Base-by-base conservation (phyloP, 1,140 invertebrate genomes). In the Zophobas morio region DNA sequence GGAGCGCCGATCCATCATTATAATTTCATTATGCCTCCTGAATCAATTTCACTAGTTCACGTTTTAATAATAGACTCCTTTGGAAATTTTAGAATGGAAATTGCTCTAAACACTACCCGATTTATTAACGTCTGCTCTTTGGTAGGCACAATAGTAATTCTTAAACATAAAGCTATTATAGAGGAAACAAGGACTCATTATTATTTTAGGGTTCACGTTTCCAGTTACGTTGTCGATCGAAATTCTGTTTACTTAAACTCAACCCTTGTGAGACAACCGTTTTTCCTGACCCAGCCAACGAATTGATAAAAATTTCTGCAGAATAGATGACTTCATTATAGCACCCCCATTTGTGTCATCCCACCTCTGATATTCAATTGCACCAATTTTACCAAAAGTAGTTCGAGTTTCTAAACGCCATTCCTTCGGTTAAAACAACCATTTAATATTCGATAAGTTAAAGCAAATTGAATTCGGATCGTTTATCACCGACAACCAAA, bases 401-500 rank as follows among this genome's bases (percentile, higher is more conserved):
- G 20, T 20, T 20, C 20, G 20, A 20, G 20, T 20, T 20, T 20
- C 20, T 20, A 20, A 20, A 20, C 20, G 20, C 20, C 20, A 20
- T 20, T 20, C 20, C 20, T 20, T 20, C 20, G 20, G 20, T 20
- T 20, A 20, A 20, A 20, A 20, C 3, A 2, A 51, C 2, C 49
- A 20, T 20, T 51, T 51, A 51, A 51, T 51, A 51, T 51, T 51
- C n/a, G 6, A 2, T 51, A n/a, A 2, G 4, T 66, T 32, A 20
- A 5, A 32, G 39, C 8, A 36, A 53, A 75, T 57, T 56, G 66
- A 60, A 56, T 75, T 46, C n/a, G 70, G 4, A 37, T 73, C 56
- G 73, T 77, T 77, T 57, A 77, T 77, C 66, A 77, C 57, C n/a
- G 33, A 6, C 35, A 32, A 51, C 8, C 4, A 46, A 40, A 70